Base-by-base conservation (phyloP, 2,888 invertebrate species). In the Diarsia dahlii region DNA sequence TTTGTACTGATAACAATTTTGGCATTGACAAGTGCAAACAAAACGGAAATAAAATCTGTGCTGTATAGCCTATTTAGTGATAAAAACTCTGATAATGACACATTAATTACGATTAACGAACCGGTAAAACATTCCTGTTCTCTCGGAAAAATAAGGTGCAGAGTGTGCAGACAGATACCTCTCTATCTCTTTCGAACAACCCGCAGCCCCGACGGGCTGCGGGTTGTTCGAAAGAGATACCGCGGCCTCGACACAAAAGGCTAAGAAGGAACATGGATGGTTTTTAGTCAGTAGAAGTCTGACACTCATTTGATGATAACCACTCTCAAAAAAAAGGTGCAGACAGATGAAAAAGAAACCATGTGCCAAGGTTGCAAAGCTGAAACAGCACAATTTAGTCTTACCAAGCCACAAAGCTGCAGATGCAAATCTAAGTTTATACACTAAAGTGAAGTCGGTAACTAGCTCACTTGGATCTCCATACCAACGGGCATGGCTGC, bases 401-500 rank as follows among this genome's bases (percentile, higher is more conserved):
- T 58, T 60, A 45, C 13, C 9, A n/a, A 34, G 20, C 28, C 15
- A 46, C 58, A 62, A 23, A 45, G 4, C 58, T n/a, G 15, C 34
- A 76, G 58, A 45, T 66, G 62, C 63, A 80, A 79, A 80, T 80
- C 63, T 45, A 63, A 63, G 77, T 63, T 68, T 64, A 62, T 18
- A 58, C 50, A 52, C 58, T 60, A 10, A 52, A 80, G 34, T 46
- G 34, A 56, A 50, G 56, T 72, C 50, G 18, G 28, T 50, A 58
- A 58, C 63, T 58, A 79, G 65, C 52, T 74, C 46, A 62, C 46
- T 39, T 20, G 3, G 60, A 83, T 82, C 76, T 72, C 48, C 46
- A 78, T 73, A 69, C 45, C 76, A 83, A 81, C 64, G 64, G 76
- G 62, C 74, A 48, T 73, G 66, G 23, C 58, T 63, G 62, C 67